Conservation (phyloP, 2,797 vertebrate genomes). For the Arctocebus calabarensis region DNA sequence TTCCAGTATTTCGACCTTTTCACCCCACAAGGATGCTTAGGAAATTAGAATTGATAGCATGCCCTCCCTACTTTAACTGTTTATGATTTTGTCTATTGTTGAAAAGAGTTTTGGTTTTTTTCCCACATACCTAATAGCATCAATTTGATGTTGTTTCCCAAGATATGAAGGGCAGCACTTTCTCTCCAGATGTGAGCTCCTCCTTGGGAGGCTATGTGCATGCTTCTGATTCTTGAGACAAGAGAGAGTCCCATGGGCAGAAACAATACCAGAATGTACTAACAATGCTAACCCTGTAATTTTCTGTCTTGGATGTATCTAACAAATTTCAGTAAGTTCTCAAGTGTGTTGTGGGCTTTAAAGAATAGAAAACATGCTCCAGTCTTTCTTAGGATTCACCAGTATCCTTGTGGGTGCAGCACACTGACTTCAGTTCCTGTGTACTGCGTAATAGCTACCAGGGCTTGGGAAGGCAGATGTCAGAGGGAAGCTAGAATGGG, state of each 20-base stretch:
- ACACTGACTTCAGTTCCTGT: background rate
- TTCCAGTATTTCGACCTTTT: background rate
- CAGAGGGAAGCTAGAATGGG: background rate
- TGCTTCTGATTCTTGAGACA: background rate
- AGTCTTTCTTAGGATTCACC: background rate
- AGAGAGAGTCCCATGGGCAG: background rate
- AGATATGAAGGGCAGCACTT: background rate
- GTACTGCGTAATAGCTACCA: background rate
- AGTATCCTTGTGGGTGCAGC: background rate
- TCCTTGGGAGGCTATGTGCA: background rate
- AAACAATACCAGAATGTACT: background rate
- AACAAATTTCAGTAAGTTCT: background rate
- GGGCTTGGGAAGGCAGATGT: background rate
- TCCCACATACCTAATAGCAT: background rate
- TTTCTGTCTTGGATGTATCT: conserved; percentile 6
- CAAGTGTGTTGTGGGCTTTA: background rate
- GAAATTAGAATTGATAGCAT: conserved; percentile 1
- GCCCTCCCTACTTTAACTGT: background rate
- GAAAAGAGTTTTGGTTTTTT: background rate
- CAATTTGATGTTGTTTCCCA: background rate
- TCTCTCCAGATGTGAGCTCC: conserved; percentile 9
- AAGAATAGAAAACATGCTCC: background rate
- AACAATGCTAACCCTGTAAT: background rate
- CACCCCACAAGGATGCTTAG: background rate
- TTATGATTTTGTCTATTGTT: background rate